A percentile compares a stretch with the other conserved stretches of the same genome.
These are phyloP conservation scores for Microplitis manilae DNA, from an alignment of 2,888 invertebrate species.

Conservation along the genomic window DNA sequence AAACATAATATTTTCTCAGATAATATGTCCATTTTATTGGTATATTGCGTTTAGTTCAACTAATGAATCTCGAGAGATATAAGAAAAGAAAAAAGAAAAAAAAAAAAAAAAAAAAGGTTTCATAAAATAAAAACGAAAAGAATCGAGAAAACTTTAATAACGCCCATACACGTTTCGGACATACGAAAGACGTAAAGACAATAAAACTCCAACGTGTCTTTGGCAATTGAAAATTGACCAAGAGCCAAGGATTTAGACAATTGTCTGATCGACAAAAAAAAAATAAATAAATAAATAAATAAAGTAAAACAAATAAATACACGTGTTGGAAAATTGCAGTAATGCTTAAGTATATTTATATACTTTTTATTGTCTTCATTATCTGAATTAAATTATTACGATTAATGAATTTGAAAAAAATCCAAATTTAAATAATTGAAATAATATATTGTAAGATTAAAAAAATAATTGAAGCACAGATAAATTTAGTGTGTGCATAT, in stretches of 20 bases:
- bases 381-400: no score
- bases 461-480: background rate
- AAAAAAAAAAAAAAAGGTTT: background rate
- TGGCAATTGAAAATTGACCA: constrained; percentile 23
- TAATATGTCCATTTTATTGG: background rate
- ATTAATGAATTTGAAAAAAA: no score
- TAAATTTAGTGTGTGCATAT: background rate
- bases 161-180: constrained; percentile 16
- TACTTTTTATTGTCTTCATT: no score
- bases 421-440: no score
- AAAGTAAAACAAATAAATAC: background rate
- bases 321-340: background rate
- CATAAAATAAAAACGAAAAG: background rate
- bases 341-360: background rate
- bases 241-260: constrained; percentile 14
- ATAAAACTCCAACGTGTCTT: constrained; percentile 12
- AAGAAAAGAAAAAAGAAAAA: background rate
- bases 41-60: background rate
- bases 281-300: background rate
- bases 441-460: no score
- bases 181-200: constrained; percentile 16
- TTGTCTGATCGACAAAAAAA: constrained; percentile 6
- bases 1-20: background rate
- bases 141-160: constrained; percentile 24
- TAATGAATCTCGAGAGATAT: background rate